Evolutionary conservation across 2,888 invertebrate species (phyloP).

Genomic region (Amphiduros pacificus): DNA sequence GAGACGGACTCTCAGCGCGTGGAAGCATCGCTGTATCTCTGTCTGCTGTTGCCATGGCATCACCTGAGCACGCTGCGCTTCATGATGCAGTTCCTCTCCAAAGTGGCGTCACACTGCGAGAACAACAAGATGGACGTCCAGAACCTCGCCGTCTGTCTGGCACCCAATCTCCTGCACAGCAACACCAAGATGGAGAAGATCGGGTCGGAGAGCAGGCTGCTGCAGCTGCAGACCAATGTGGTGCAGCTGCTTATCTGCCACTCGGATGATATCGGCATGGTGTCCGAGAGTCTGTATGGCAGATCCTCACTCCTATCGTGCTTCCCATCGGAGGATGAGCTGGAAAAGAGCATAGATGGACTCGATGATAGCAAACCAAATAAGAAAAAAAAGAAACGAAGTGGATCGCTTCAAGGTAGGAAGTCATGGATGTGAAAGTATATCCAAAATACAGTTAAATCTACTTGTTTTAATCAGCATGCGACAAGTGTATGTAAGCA

Average conservation of each 20-base stretch:
- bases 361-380: slow-evolving; percentile 52
- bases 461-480: no score
- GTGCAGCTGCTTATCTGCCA: slow-evolving; percentile 77
- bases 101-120: slow-evolving; percentile 71
- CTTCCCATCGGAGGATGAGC: slow-evolving; percentile 46
- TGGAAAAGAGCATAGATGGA: slow-evolving; percentile 40
- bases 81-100: slow-evolving; percentile 73
- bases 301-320: slow-evolving; percentile 36
- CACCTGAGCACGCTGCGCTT: slow-evolving; percentile 80
- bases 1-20: slow-evolving; percentile 54
- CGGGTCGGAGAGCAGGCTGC: slow-evolving; percentile 45
- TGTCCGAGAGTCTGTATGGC: slow-evolving; percentile 68
- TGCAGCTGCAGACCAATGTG: slow-evolving; percentile 53
- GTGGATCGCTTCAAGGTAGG: slow-evolving; percentile 79
- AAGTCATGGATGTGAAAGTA: no score
- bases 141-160: slow-evolving; percentile 82
- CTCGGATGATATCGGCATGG: slow-evolving; percentile 73
- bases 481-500: no score
- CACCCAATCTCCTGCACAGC: slow-evolving; percentile 83
- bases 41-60: slow-evolving; percentile 74
- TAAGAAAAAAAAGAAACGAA: slow-evolving; percentile 75
- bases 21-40: slow-evolving; percentile 70
- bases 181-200: slow-evolving; percentile 46
- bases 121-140: slow-evolving; percentile 82
- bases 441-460: no score